These are phyloP conservation scores for Agapornis canus DNA, from an alignment of 2,797 vertebrate genomes.

Conservation along the genomic window DNA sequence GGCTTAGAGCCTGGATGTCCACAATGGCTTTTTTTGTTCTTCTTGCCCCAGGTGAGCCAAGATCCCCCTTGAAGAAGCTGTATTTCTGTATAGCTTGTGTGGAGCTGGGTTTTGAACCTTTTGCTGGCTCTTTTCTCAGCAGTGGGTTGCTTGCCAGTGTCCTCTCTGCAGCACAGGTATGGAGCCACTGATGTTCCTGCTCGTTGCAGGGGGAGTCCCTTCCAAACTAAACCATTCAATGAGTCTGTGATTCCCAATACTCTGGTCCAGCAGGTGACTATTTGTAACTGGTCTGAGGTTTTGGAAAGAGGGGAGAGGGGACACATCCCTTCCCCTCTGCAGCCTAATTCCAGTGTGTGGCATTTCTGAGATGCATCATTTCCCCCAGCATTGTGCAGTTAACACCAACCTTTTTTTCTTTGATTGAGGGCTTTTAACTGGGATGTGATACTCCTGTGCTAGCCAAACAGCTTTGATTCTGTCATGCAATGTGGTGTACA, in stretches of 20 bases:
- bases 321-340: neutral
- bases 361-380: neutral
- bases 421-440: neutral
- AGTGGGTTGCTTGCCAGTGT: neutral
- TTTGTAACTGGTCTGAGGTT: neutral
- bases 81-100: neutral
- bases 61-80: neutral
- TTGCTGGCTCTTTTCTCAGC: neutral
- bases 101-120: neutral
- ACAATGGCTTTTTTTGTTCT: neutral
- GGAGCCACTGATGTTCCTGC: neutral
- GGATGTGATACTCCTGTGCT: neutral
- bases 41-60: neutral
- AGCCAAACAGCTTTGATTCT: neutral
- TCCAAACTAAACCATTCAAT: neutral
- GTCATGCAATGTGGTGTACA: neutral
- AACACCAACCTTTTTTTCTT: neutral
- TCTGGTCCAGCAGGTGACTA: neutral
- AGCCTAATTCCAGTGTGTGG: neutral
- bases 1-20: neutral
- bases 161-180: rapidly evolving
- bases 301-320: neutral
- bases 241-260: neutral
- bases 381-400: neutral
- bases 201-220: neutral